Evolutionary conservation across 1,140 invertebrate genomes (phyloP), one percentile per base, ranked within the genome.

Genomic region (Panulirus ornatus): DNA sequence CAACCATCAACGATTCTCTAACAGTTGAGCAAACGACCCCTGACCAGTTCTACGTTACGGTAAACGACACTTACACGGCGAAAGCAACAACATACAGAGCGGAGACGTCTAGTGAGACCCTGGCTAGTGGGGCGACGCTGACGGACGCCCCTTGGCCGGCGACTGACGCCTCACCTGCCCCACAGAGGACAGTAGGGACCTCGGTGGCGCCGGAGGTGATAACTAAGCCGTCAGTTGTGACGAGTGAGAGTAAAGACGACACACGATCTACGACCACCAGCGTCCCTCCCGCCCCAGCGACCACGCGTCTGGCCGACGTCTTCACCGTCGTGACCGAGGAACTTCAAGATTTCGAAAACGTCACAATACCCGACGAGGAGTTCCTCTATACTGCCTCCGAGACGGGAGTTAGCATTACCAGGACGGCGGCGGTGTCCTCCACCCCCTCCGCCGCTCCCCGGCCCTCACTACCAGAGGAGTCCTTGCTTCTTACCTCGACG

Each of bases 311-410:
- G 30, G 27, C 8, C 3, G 58, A 30, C 22, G 11, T 30, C 8
- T 34, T 66, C 58, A 66, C 75, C 75, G 11, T 78, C 2, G 75
- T 78, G 36, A 78, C 75, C 2, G 40, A 78, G 6, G 16, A 38
- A 3, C 0, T n/a, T 27, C 5, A 30, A 27, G 75, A 78, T 27
- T 19, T 27, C 11, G n/a, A 16, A 27, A 76, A 58, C 54, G 71
- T 86, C 22, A 86, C 71, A 42, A n/a, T 40, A 40, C 38, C 71
- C 19, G 71, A 75, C 36, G 66, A 44, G 19, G 40, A 78, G 3
- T 47, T 44, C 9, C 40, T 78, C 3, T 44, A 78, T 78, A 78
- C 42, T 47, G 40, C 22, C 19, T 78, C 75, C 16, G 0, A n/a
- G 40, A 47, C 9, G 40, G 58, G 58, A 6, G 6, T 66, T 3